Percentiles rank a stretch among this genome's conserved stretches.
phyloP scores from a whole-genome alignment of 2,797 vertebrate species.

The Hyperoplus lanceolatus region DNA sequence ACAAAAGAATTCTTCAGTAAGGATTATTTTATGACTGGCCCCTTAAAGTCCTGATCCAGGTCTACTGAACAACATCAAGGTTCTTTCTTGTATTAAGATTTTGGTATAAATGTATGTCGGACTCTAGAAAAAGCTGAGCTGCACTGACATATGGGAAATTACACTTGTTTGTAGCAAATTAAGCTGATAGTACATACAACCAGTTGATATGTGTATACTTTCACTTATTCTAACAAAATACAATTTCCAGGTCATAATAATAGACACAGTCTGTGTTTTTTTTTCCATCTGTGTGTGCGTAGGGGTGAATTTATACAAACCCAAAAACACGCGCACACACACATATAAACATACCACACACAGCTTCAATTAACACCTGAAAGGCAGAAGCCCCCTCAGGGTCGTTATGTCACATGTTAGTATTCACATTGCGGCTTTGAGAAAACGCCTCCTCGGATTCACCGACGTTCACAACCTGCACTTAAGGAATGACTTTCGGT shows the following conservation, averaged over 20 bases:
- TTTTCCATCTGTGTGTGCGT: background rate
- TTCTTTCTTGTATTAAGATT: background rate
- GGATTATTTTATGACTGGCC: background rate
- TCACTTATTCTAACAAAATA: background rate
- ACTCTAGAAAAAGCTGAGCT: background rate
- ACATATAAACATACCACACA: constrained; percentile 26
- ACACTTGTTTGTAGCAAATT: no score
- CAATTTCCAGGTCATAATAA: background rate
- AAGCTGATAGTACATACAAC: no score
- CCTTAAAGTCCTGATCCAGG: background rate
- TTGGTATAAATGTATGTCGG: background rate
- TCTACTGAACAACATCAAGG: background rate
- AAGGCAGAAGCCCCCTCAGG: constrained; percentile 80
- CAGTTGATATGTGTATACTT: no score
- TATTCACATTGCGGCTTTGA: constrained; percentile 86
- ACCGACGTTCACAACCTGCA: constrained; percentile 42
- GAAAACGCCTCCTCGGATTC: constrained; percentile 70
- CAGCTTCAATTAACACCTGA: constrained; percentile 81
- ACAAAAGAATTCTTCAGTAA: background rate
- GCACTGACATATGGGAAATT: no score
- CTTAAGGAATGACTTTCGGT: constrained; percentile 19
- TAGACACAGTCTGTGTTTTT: background rate
- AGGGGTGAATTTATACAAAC: background rate
- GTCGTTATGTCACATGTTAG: constrained; percentile 85
- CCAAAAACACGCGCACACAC: background rate